Evolutionary conservation across 2,888 invertebrate genomes (phyloP).

Genomic region (Biston betularia): DNA sequence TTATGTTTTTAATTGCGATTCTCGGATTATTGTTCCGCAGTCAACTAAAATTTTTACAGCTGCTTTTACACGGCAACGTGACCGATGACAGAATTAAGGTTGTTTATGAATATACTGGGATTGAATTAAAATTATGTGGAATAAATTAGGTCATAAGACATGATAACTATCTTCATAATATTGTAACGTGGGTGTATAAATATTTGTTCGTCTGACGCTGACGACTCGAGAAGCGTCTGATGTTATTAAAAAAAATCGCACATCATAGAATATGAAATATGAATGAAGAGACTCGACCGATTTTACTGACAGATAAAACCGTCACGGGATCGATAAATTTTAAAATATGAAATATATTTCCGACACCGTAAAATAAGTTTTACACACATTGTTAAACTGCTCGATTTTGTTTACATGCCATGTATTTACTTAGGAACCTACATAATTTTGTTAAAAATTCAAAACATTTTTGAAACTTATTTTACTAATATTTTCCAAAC

Average conservation of each 20-base stretch:
- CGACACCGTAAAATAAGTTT: slow-evolving; percentile 1
- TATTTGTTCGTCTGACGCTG: slow-evolving; percentile 55
- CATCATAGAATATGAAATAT: slow-evolving; percentile 43
- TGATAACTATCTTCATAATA: slow-evolving; percentile 66
- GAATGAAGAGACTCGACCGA: slow-evolving; percentile 32
- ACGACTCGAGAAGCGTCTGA: slow-evolving; percentile 52
- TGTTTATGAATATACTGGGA: slow-evolving; percentile 74
- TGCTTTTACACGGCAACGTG: slow-evolving; percentile 76
- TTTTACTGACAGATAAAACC: slow-evolving; percentile 35
- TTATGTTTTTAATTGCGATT: slow-evolving; percentile 83
- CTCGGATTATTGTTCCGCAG: slow-evolving; percentile 76
- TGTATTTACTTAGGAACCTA: not conserved
- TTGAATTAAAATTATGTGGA: slow-evolving; percentile 72
- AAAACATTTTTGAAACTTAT: too few relatives aligned
- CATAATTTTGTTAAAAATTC: not conserved
- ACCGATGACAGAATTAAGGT: slow-evolving; percentile 83
- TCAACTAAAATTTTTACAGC: slow-evolving; percentile 78
- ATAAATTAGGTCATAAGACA: slow-evolving; percentile 73
- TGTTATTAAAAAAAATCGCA: slow-evolving; percentile 48
- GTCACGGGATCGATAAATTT: slow-evolving; percentile 27
- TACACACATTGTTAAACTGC: not conserved
- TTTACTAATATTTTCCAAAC: too few relatives aligned
- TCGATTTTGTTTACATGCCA: not conserved
- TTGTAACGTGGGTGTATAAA: slow-evolving; percentile 60
- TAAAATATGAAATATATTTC: slow-evolving; percentile 24